phyloP scores from a whole-genome alignment of 2,113 vertebrate species.

The Mesitornis unicolor region DNA sequence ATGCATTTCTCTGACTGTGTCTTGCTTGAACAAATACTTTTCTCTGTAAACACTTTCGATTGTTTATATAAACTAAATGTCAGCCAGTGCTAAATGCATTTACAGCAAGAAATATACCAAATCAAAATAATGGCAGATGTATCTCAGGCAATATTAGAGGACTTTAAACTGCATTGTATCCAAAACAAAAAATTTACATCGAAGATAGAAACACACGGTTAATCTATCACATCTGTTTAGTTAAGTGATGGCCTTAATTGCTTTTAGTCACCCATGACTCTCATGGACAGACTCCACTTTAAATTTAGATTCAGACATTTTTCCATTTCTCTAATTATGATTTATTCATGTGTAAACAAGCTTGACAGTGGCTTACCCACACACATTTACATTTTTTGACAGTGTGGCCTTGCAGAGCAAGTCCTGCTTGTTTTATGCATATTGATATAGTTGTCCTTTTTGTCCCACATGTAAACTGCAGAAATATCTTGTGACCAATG shows the following conservation, averaged over 20 bases:
- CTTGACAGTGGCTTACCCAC: background rate
- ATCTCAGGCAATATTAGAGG: conserved; percentile 7
- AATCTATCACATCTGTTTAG: conserved; percentile 9
- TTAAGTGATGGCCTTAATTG: background rate
- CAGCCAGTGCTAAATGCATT: conserved; percentile 44
- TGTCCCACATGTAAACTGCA: background rate
- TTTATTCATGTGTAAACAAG: background rate
- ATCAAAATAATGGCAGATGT: conserved; percentile 34
- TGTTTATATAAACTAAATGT: conserved; percentile 62
- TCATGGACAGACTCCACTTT: background rate
- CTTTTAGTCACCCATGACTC: background rate
- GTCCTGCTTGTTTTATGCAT: background rate
- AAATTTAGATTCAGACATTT: background rate
- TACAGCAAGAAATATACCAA: conserved; percentile 31
- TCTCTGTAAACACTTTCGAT: conserved; percentile 30
- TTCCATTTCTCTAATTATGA: conserved; percentile 8
- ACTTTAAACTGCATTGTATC: background rate
- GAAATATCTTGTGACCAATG: background rate
- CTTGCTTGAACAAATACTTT: conserved; percentile 21
- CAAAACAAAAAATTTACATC: background rate
- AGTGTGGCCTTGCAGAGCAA: background rate
- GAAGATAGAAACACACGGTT: background rate
- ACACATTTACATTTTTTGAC: background rate
- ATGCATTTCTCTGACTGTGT: background rate
- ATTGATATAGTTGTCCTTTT: background rate